Evolutionary conservation across 2,113 vertebrate genomes (phyloP).

Genomic region (Natator depressus): DNA sequence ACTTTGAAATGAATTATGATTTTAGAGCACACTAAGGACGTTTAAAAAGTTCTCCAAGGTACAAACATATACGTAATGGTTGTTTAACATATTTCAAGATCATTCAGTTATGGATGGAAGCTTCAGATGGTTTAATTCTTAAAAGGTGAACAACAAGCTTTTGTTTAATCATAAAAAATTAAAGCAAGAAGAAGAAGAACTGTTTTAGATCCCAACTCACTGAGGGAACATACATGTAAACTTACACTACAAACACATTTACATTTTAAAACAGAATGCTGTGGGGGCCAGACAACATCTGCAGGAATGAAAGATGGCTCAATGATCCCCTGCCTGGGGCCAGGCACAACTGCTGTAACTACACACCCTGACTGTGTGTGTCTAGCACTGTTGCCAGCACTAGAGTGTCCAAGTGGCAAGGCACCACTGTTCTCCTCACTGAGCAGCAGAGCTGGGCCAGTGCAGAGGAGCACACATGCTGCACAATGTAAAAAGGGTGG

Average conservation of each 20-base stretch:
- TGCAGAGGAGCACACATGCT: background rate
- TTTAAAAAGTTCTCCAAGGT: constrained; percentile 34
- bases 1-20: constrained; percentile 31
- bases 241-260: background rate
- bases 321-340: too few relatives aligned
- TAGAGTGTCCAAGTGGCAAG: background rate
- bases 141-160: background rate
- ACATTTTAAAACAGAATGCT: background rate
- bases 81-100: background rate
- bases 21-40: constrained; percentile 25
- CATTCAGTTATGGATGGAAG: constrained; percentile 32
- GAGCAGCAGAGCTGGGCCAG: background rate
- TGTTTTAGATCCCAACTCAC: background rate
- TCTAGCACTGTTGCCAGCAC: background rate
- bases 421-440: background rate
- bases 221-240: background rate
- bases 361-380: background rate
- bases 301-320: background rate
- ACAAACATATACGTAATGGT: constrained; percentile 16
- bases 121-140: background rate
- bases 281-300: background rate
- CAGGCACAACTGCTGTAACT: background rate
- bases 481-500: background rate
- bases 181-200: background rate
- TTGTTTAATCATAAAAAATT: background rate